Conservation (phyloP, 2,797 vertebrate species). For the Buphagus erythrorhynchus region DNA sequence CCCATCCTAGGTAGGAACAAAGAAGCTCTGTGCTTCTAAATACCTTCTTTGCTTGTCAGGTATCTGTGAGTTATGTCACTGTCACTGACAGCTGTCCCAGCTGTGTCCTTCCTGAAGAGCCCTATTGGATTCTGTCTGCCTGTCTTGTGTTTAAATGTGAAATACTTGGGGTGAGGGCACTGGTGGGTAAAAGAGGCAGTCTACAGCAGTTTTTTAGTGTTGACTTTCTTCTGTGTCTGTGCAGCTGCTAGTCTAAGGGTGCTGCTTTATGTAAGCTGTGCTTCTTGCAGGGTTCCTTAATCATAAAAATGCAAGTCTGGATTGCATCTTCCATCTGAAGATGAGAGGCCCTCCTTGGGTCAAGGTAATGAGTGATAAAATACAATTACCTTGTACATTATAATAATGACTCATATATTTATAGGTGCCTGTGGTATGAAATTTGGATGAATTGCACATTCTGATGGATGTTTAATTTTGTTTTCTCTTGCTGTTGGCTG, state of each 20-base stretch:
- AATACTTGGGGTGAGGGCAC: neutral
- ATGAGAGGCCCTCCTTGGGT: slow-evolving; percentile 24
- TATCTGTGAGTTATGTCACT: neutral
- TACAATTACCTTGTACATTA: slow-evolving; percentile 57
- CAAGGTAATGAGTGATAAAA: slow-evolving; percentile 62
- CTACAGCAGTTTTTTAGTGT: neutral
- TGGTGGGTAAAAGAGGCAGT: neutral
- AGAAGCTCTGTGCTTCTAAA: neutral
- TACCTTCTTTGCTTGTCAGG: neutral
- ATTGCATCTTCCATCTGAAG: slow-evolving; percentile 25
- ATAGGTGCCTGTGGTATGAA: slow-evolving; percentile 41
- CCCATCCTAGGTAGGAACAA: neutral
- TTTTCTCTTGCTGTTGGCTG: slow-evolving; percentile 56
- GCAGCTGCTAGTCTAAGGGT: neutral
- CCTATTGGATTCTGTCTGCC: neutral
- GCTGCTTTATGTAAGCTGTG: neutral
- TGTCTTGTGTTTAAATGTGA: neutral
- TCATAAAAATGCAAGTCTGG: slow-evolving; percentile 32
- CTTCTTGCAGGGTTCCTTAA: neutral
- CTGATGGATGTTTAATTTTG: slow-evolving; percentile 57
- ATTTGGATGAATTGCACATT: slow-evolving; percentile 52
- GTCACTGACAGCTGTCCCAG: neutral
- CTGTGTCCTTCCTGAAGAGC: neutral
- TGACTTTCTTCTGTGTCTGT: neutral
- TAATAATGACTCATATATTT: slow-evolving; percentile 65